Conservation (phyloP, 2,797 vertebrate genomes). For the Potorous gilbertii region DNA sequence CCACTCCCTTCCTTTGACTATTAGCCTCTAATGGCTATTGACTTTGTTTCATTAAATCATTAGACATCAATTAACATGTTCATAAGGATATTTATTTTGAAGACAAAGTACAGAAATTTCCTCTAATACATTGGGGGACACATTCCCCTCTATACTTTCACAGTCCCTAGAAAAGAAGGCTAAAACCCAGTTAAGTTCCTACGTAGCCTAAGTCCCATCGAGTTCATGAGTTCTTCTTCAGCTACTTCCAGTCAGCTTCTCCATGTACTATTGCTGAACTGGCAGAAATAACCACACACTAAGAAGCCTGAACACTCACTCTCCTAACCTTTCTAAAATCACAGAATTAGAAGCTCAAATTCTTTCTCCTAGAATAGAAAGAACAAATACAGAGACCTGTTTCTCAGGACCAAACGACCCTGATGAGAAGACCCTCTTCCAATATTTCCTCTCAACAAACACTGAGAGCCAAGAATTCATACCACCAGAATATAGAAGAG, state of each 20-base stretch:
- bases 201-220: not conserved
- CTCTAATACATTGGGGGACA: not conserved
- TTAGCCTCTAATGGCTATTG: not conserved
- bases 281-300: not conserved
- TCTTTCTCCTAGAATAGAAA: not conserved
- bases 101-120: not conserved
- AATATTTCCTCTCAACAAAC: not conserved
- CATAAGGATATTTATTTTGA: not conserved
- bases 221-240: not conserved
- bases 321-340: not conserved
- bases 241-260: not conserved
- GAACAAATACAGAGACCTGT: not conserved
- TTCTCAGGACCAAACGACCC: not conserved
- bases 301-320: not conserved
- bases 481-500: not conserved
- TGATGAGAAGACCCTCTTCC: not conserved
- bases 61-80: no score
- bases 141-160: not conserved
- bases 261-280: not conserved
- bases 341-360: not conserved
- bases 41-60: not conserved
- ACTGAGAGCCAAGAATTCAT: not conserved
- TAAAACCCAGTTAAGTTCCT: not conserved
- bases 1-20: not conserved
- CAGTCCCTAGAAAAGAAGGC: not conserved